Evolutionary conservation across 1,140 invertebrate genomes (phyloP).

Genomic region (Drosophila tropicalis): DNA sequence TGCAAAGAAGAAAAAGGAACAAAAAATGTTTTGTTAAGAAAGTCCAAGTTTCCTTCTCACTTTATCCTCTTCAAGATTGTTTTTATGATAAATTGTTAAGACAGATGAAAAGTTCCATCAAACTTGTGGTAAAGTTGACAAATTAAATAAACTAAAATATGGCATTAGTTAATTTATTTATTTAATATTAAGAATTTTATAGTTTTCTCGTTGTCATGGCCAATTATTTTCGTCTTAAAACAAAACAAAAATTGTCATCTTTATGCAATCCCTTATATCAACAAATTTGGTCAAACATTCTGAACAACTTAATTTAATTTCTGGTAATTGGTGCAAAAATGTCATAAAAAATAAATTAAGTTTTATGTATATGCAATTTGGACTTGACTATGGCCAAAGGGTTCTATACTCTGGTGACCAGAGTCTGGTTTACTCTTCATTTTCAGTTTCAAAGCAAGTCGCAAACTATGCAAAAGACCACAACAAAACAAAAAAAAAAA

Average conservation of each 20-base stretch:
- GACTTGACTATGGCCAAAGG: not conserved
- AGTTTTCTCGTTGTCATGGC: too few species aligned
- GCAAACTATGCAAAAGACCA: constrained; percentile 37
- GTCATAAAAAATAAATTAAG: constrained; percentile 40
- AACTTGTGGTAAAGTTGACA: too few species aligned
- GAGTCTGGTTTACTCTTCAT: not conserved
- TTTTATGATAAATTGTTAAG: too few species aligned
- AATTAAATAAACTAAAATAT: too few species aligned
- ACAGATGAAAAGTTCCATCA: too few species aligned
- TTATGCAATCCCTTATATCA: constrained; percentile 21
- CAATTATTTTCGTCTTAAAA: not conserved
- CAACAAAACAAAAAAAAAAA: constrained; percentile 38
- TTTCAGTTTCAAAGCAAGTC: constrained; percentile 27
- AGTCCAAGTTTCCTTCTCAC: too few species aligned
- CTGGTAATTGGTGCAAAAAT: constrained; percentile 13
- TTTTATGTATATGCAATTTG: not conserved
- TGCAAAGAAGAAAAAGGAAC: constrained; percentile 78
- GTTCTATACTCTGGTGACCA: not conserved
- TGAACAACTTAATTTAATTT: constrained; percentile 44
- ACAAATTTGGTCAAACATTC: not conserved
- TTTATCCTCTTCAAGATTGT: too few species aligned
- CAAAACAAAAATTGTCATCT: not conserved
- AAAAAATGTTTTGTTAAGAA: not conserved
- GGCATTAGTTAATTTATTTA: too few species aligned
- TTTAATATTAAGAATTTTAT: too few species aligned